Evolutionary conservation across 2,113 vertebrate genomes (phyloP).

Genomic region (Hippoglossus stenolepis): DNA sequence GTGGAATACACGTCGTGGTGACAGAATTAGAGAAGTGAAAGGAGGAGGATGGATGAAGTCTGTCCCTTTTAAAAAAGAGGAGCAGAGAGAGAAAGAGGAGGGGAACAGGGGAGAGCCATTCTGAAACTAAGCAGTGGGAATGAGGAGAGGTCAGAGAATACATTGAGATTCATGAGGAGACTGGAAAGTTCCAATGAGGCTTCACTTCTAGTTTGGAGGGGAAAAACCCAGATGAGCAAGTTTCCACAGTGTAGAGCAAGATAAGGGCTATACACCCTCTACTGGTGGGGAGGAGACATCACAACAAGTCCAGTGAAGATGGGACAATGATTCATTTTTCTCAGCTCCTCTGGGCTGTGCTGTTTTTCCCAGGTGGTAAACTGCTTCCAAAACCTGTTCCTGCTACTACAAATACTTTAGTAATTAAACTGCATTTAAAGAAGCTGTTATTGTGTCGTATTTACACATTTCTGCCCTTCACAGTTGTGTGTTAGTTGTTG

Average conservation of each 20-base stretch:
- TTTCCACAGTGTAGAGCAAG: constrained; percentile 18
- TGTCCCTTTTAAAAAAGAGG: constrained; percentile 35
- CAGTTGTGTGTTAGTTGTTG: too few species aligned
- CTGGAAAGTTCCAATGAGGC: constrained; percentile 73
- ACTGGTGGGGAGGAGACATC: constrained; percentile 69
- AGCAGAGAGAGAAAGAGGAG: constrained; percentile 31
- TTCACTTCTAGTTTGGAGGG: constrained; percentile 32
- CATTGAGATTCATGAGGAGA: constrained; percentile 61
- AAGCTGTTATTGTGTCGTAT: not conserved
- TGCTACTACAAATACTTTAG: not conserved
- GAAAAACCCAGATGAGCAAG: constrained; percentile 62
- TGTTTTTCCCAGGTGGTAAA: not conserved
- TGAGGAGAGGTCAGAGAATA: constrained; percentile 54
- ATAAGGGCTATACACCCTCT: constrained; percentile 75
- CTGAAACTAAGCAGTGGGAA: constrained; percentile 31
- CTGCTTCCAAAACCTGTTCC: not conserved
- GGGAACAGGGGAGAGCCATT: constrained; percentile 36
- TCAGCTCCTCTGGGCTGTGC: not conserved
- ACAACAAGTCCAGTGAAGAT: constrained; percentile 24
- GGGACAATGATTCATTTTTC: not conserved
- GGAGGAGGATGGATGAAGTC: constrained; percentile 58
- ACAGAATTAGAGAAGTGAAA: constrained; percentile 78
- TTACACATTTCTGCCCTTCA: too few species aligned
- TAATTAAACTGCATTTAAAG: not conserved
- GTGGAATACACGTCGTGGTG: constrained; percentile 76